Percentiles rank a stretch among this genome's conserved stretches.
Evolutionary conservation across 2,113 vertebrate genomes (phyloP).

Genomic region (Cricetomys ansorgei): DNA sequence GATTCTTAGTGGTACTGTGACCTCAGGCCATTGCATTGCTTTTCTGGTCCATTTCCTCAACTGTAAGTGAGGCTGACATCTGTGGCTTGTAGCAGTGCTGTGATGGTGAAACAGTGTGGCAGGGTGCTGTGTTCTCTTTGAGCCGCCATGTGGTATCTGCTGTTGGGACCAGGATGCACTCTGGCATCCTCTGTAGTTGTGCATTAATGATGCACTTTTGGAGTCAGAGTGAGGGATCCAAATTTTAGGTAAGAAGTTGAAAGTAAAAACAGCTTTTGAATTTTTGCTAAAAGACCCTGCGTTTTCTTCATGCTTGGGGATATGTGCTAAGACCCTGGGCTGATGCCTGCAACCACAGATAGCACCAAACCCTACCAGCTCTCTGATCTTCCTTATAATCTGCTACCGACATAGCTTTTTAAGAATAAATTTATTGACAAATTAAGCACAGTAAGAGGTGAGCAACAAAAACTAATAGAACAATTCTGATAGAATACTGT

Average conservation of each 20-base stretch:
- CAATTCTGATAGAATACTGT: background rate
- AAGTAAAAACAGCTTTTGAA: background rate
- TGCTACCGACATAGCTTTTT: background rate
- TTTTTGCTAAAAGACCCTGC: background rate
- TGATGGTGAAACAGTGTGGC: background rate
- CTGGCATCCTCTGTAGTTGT: background rate
- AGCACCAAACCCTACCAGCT: background rate
- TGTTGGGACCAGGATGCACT: background rate
- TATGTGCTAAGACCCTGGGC: background rate
- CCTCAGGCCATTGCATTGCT: background rate
- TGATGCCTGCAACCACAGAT: background rate
- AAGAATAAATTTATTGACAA: background rate
- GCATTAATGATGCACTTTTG: background rate
- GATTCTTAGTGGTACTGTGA: background rate
- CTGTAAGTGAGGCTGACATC: background rate
- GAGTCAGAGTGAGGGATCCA: background rate
- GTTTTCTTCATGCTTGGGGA: background rate
- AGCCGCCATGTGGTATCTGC: background rate
- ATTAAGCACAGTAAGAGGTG: background rate
- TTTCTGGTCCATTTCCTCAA: background rate
- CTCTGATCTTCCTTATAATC: background rate
- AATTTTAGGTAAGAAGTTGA: background rate
- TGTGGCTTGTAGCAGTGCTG: accelerated
- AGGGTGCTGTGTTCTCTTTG: accelerated
- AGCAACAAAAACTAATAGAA: background rate